Conservation (phyloP, 2,113 vertebrate genomes). For the Otis tarda region DNA sequence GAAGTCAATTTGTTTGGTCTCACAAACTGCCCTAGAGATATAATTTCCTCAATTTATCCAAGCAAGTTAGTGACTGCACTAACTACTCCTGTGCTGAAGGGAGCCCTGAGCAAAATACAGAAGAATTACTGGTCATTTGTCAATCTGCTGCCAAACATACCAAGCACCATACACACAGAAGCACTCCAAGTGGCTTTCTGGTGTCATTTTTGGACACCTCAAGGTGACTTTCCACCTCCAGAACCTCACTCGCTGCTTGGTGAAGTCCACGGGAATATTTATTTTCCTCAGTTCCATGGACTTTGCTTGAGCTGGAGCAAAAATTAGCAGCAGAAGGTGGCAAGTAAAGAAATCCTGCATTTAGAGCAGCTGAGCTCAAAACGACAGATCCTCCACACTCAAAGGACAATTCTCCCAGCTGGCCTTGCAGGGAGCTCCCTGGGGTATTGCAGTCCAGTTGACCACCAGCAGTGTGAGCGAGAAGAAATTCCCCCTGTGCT, state of each 20-base stretch:
- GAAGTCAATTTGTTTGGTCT: neutral
- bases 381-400: neutral
- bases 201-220: neutral
- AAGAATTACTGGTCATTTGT: neutral
- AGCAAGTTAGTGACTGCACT: neutral
- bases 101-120: neutral
- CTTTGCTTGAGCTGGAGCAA: neutral
- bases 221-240: neutral
- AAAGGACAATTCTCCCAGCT: fast-evolving
- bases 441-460: fast-evolving
- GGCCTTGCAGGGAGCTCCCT: neutral
- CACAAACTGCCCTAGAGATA: neutral
- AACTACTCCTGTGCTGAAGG: neutral
- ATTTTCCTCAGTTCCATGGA: neutral
- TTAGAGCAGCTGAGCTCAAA: neutral
- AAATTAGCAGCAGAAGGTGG: neutral
- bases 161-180: neutral
- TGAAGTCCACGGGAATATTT: neutral
- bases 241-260: neutral
- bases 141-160: neutral
- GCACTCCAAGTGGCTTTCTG: neutral
- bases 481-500: neutral
- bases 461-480: neutral
- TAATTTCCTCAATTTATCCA: neutral
- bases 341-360: neutral